Conservation (phyloP, 2,797 vertebrate species). For the Muraenolepis orangiensis region DNA sequence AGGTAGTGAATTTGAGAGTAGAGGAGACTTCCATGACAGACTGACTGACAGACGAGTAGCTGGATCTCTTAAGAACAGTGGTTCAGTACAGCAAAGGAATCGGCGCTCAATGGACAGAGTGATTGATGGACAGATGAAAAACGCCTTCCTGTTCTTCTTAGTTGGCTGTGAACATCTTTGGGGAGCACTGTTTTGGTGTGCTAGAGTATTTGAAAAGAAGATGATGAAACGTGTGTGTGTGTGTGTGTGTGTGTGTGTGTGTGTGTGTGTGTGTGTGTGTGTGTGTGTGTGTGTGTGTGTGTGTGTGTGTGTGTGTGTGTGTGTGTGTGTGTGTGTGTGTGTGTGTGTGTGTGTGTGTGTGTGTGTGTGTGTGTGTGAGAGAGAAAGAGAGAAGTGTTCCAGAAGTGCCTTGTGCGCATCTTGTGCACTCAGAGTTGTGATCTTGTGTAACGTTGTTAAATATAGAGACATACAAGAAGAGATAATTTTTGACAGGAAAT, state of each 20-base stretch:
- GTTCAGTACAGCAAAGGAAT: no score
- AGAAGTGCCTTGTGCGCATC: background rate
- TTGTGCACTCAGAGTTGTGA: background rate
- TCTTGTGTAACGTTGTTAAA: background rate
- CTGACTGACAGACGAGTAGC: background rate
- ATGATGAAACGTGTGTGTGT: background rate
- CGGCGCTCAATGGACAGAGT: no score
- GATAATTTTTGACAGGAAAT: constrained; percentile 51
- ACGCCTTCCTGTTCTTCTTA: no score
- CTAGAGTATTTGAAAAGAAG: background rate
- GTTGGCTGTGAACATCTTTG: background rate
- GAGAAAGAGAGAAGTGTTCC: background rate
- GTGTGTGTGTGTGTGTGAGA: background rate
- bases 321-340: no score
- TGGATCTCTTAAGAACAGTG: background rate
- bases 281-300: background rate
- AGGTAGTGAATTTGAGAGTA: background rate
- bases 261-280: no score
- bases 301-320: background rate
- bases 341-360: background rate
- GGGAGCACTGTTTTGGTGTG: background rate
- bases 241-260: no score
- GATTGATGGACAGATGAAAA: no score
- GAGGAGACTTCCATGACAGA: background rate
- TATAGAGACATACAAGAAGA: constrained; percentile 21